Base-by-base conservation (phyloP, 2,888 invertebrate genomes). In the Scrobipalpa atriplicella region DNA sequence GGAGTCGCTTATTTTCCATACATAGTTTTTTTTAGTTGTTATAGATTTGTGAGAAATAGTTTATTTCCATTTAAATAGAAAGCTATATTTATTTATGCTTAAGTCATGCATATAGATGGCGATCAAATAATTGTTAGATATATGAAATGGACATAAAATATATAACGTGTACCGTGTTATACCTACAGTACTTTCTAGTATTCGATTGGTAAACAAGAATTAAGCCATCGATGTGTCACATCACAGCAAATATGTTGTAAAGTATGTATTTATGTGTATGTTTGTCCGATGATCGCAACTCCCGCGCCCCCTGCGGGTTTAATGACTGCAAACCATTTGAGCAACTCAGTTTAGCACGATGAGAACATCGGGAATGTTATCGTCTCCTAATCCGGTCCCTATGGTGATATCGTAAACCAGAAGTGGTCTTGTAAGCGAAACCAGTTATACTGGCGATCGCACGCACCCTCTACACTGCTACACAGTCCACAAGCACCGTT, bases 361-460 rank as follows among this genome's bases (percentile, higher is more conserved):
- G 83, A 85, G 83, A 83, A 83, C 85, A 87, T 88, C 87, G 81
- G 81, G 86, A 86, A 85, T 82, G 82, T 85, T 90, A 90, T 90
- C 90, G 85, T 85, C 85, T 84, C 83, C 87, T 91, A 90, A 90
- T 91, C 90, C 89, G 89, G 91, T 90, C 87, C n/a, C 47, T 78
- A 73, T 76, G 78, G 82, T 85, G 86, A 88, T 90, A 90, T 90
- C 88, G 85, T 89, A 87, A 90, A 89, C 86, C 89, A 90, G 90
- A 90, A 90, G 85, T 84, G 86, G 87, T 85, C 85, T 83, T 84
- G 83, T 85, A 86, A 85, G 83, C 77, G 73, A 86, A 91, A 92
- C 92, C 88, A 73, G 92, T 91, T 91, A 76, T 77, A 80, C 78
- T 80, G 80, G 78, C 85, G 82, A 86, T 86, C 82, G 81, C 87